Evolutionary conservation across 2,888 invertebrate genomes (phyloP), one percentile per base, ranked within the genome.

Genomic region (Adelognathus sp.): DNA sequence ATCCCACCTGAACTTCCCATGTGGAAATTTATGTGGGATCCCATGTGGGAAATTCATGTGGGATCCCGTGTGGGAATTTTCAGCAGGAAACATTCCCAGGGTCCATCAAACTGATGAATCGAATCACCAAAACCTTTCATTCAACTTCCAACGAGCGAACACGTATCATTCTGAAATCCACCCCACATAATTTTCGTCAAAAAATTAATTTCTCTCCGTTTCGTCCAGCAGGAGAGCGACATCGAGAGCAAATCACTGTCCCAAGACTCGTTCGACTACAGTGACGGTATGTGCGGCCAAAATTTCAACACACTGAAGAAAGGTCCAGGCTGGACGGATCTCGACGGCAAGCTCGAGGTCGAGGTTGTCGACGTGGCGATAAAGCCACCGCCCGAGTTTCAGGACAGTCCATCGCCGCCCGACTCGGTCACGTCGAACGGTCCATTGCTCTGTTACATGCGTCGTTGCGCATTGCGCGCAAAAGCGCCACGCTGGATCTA

Each of bases 341-440:
- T 92, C 27, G 88, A 91, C 24, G 89, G 91, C 6, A 93, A 94
- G 77, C 92, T 94, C 87, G 94, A 94, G 63, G 88, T 90, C 31
- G 86, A 93, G 72, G 86, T 88, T 21, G 90, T 89, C n/a, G 91
- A 91, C 58, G 92, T 92, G 66, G 94, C 96, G 14, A 96, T 97
- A 82, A 96, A 96, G 88, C 97, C 97, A 79, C 97, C 97, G 14
- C 95, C 95, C 14, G 96, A 97, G 90, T 97, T 97, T 92, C 97
- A 97, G 92, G 96, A 94, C 85, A 93, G 92, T 83, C 93, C 93
- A 27, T 92, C 89, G 61, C 91, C 88, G n/a, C 91, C 88, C 7
- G 90, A 91, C 64, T 90, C 90, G 2, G 88, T 89, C 16, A 87
- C 88, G n/a, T 90, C 88, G 9, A 86, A 88, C 31, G 87, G 87